Evolutionary conservation across 2,113 vertebrate species (phyloP).

Genomic region (Clupea harengus): DNA sequence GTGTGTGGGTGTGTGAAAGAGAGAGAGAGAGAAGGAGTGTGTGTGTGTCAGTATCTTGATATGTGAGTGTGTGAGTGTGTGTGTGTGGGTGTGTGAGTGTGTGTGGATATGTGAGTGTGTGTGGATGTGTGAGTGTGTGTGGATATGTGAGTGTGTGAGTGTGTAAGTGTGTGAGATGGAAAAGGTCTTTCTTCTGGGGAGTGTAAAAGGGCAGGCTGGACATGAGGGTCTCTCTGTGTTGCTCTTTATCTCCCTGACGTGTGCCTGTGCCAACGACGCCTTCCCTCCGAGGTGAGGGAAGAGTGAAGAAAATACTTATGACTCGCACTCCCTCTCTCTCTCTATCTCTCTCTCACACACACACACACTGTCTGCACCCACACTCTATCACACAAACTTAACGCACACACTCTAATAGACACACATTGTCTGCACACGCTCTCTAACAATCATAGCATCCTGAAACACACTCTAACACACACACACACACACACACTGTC

Average conservation of each 20-base stretch:
- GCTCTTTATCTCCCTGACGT: neutral
- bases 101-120: neutral
- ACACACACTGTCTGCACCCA: neutral
- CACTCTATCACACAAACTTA: no score
- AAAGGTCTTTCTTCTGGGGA: neutral
- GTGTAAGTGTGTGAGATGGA: neutral
- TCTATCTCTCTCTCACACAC: neutral
- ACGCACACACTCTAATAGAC: no score
- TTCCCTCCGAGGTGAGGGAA: neutral
- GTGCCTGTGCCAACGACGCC: neutral
- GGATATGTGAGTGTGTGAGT: neutral
- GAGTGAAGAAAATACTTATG: neutral
- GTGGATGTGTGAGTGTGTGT: neutral
- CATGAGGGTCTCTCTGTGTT: neutral
- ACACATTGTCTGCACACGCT: no score
- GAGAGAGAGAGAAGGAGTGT: neutral
- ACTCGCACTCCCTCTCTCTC: neutral
- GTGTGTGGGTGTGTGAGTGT: neutral
- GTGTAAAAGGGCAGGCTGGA: constrained; percentile 8
- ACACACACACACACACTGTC: neutral
- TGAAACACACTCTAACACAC: no score
- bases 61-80: neutral
- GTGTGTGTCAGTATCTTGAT: neutral
- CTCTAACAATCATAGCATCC: no score
- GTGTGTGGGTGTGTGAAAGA: neutral